A percentile compares a stretch with the other conserved stretches of the same genome.
phyloP scores from a whole-genome alignment of 2,888 invertebrate species.

The Hedychridium roseum region DNA sequence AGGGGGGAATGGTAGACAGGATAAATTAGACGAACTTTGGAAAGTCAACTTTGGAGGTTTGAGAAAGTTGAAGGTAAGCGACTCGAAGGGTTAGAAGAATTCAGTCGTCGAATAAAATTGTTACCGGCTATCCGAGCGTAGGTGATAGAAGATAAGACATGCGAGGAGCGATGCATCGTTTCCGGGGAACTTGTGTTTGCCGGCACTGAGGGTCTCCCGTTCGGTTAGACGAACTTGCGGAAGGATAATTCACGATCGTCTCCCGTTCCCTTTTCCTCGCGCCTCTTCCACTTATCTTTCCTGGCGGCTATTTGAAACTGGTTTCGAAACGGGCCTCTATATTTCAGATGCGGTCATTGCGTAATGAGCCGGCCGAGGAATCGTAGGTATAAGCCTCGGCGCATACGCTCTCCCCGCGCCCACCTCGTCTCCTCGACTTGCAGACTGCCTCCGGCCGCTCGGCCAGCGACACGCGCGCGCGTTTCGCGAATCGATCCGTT shows the following conservation, averaged over 20 bases:
- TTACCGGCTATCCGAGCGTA: too few relatives aligned
- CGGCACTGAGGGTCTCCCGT: slow-evolving; percentile 6
- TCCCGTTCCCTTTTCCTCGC: slow-evolving; percentile 21
- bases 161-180: not conserved
- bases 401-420: slow-evolving; percentile 6
- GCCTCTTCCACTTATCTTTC: slow-evolving; percentile 27
- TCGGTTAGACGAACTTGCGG: slow-evolving; percentile 56
- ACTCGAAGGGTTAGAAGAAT: too few relatives aligned
- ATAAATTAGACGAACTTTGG: too few relatives aligned
- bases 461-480: too few relatives aligned
- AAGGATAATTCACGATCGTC: slow-evolving; percentile 54
- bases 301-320: slow-evolving; percentile 48
- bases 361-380: slow-evolving; percentile 49
- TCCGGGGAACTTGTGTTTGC: not conserved
- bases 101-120: too few relatives aligned
- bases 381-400: slow-evolving; percentile 17
- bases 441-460: too few relatives aligned
- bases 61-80: too few relatives aligned
- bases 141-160: too few relatives aligned
- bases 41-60: too few relatives aligned
- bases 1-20: too few relatives aligned
- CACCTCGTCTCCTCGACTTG: slow-evolving; percentile 11
- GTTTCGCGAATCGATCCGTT: slow-evolving; percentile 38
- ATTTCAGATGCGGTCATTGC: slow-evolving; percentile 50
- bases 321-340: slow-evolving; percentile 49